phyloP scores from a whole-genome alignment of 2,888 invertebrate genomes.

The Philopedon plagiatum region DNA sequence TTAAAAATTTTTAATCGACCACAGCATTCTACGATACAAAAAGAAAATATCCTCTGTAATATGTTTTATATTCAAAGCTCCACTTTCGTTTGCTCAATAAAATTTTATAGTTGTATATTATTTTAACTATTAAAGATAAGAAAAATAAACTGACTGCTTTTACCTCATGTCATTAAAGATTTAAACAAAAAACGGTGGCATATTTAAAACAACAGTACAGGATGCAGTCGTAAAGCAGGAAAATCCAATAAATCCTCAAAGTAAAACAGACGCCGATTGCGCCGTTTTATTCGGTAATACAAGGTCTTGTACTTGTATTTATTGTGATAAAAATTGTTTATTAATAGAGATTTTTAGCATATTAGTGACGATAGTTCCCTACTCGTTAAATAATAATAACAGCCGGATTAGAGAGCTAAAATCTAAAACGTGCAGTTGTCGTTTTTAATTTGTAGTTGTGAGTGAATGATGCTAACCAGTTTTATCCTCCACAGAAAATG shows the following conservation, averaged over 20 bases:
- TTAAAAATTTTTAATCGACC: constrained; percentile 1
- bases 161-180: constrained; percentile 1
- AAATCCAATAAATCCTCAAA: constrained; percentile 23
- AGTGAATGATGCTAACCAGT: too few relatives aligned
- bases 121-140: neutral
- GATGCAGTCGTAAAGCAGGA: constrained; percentile 16
- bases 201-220: constrained; percentile 21
- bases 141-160: constrained; percentile 10
- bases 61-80: too few relatives aligned
- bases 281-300: neutral
- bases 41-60: too few relatives aligned
- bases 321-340: constrained; percentile 10
- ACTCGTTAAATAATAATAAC: too few relatives aligned
- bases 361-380: too few relatives aligned
- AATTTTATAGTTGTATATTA: constrained; percentile 1
- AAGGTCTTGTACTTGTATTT: constrained; percentile 15
- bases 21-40: too few relatives aligned
- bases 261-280: constrained; percentile 5
- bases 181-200: constrained; percentile 10
- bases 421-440: too few relatives aligned
- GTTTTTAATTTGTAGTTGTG: too few relatives aligned
- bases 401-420: too few relatives aligned
- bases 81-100: neutral
- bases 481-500: too few relatives aligned
- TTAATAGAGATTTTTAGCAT: constrained; percentile 7